These are phyloP conservation scores for Pachypeltis micranthus DNA, from an alignment of 1,140 invertebrate genomes.

Conservation along the genomic window DNA sequence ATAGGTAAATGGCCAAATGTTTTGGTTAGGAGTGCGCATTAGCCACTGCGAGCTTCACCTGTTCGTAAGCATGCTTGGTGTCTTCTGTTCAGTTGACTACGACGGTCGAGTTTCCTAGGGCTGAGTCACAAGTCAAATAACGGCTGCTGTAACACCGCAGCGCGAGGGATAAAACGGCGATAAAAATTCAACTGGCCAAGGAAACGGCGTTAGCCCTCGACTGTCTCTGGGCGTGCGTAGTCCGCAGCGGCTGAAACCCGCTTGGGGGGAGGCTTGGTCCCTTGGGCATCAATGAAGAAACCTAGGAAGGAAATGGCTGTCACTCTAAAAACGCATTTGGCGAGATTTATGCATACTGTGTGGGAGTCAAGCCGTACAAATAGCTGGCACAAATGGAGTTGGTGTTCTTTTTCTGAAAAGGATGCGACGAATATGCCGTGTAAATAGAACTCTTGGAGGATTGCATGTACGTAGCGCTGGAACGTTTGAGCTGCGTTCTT, in stretches of 20 bases:
- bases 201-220: conserved; percentile 28
- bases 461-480: no score
- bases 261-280: conserved; percentile 27
- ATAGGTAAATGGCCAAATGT: no score
- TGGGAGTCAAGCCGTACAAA: conserved; percentile 27
- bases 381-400: conserved; percentile 21
- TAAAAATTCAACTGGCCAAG: conserved; percentile 33
- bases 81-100: no score
- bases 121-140: not conserved
- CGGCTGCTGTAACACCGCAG: conserved; percentile 26
- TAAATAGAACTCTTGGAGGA: no score
- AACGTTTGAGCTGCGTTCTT: no score
- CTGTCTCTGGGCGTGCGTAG: conserved; percentile 25
- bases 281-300: conserved; percentile 26
- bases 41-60: no score
- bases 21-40: no score
- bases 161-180: conserved; percentile 27
- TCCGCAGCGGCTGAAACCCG: conserved; percentile 22
- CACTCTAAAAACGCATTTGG: conserved; percentile 29
- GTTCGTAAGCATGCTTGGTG: no score
- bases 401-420: conserved; percentile 26
- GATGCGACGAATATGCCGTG: no score
- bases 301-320: conserved; percentile 30
- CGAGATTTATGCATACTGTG: conserved; percentile 29
- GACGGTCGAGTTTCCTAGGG: not conserved